phyloP scores from a whole-genome alignment of 1,140 invertebrate species.

The Microplitis mediator region DNA sequence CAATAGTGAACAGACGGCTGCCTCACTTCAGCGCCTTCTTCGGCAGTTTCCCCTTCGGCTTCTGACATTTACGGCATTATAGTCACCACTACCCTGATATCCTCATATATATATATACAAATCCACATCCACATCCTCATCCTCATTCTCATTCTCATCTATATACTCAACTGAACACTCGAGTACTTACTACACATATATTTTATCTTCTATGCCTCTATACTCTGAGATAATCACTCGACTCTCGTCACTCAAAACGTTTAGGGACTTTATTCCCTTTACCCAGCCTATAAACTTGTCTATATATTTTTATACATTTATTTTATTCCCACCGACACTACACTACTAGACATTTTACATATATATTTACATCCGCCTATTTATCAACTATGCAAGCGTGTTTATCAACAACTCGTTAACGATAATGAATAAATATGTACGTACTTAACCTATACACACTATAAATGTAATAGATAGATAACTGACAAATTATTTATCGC shows the following conservation, averaged over 20 bases:
- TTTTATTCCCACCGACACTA: background rate
- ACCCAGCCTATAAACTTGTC: background rate
- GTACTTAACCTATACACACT: too few species aligned
- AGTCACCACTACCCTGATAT: slow-evolving; percentile 23
- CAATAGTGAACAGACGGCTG: slow-evolving; percentile 22
- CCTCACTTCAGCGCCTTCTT: slow-evolving; percentile 31
- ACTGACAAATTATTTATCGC: too few species aligned
- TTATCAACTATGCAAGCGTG: too few species aligned
- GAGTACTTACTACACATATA: background rate
- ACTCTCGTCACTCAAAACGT: slow-evolving; percentile 30
- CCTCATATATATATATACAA: slow-evolving; percentile 9
- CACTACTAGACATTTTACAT: too few species aligned
- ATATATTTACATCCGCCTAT: too few species aligned
- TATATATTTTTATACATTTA: slow-evolving; percentile 1
- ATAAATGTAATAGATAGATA: too few species aligned
- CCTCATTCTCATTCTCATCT: background rate
- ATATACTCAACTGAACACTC: background rate
- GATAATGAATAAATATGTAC: too few species aligned
- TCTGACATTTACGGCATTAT: slow-evolving; percentile 33
- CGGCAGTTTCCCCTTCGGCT: slow-evolving; percentile 26
- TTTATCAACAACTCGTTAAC: too few species aligned
- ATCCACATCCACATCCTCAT: background rate
- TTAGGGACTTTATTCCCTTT: slow-evolving; percentile 24
- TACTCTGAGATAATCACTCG: slow-evolving; percentile 28
- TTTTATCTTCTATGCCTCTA: background rate